Conservation (phyloP, 2,888 invertebrate genomes). For the Agonopterix alstromeriana region DNA sequence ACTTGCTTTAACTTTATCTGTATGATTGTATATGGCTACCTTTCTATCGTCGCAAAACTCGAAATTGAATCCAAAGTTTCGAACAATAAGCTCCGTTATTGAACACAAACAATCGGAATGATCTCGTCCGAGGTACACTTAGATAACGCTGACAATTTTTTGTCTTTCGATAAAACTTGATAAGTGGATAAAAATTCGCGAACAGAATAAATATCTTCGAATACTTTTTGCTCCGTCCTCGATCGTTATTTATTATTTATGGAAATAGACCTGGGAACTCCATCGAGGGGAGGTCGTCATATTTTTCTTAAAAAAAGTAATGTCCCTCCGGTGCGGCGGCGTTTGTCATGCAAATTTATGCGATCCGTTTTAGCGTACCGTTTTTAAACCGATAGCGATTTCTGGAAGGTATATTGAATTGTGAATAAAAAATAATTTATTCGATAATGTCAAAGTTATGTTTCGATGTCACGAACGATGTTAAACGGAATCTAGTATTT, state of each 20-base stretch:
- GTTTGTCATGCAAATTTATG: slow-evolving; percentile 74
- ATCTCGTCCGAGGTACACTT: not conserved
- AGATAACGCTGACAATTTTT: not conserved
- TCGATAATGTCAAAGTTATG: slow-evolving; percentile 44
- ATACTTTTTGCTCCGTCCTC: slow-evolving; percentile 63
- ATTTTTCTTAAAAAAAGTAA: slow-evolving; percentile 72
- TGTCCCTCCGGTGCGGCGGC: slow-evolving; percentile 51
- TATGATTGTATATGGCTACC: no score
- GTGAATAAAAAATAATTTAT: slow-evolving; percentile 46
- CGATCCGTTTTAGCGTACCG: slow-evolving; percentile 62
- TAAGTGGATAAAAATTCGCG: slow-evolving; percentile 67
- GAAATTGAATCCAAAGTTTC: no score
- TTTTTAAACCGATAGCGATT: slow-evolving; percentile 67
- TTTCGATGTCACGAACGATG: slow-evolving; percentile 46
- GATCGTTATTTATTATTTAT: slow-evolving; percentile 75
- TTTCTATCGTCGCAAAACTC: no score
- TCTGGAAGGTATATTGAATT: slow-evolving; percentile 64
- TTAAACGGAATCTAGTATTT: slow-evolving; percentile 20
- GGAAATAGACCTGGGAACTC: slow-evolving; percentile 71
- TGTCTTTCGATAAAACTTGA: slow-evolving; percentile 36
- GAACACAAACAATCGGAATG: not conserved
- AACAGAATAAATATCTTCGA: slow-evolving; percentile 64
- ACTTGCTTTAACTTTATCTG: no score
- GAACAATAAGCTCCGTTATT: no score
- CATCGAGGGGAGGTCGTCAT: slow-evolving; percentile 66